These are phyloP conservation scores for Julus scandinavius DNA, from an alignment of 2,888 invertebrate genomes.

Conservation along the genomic window DNA sequence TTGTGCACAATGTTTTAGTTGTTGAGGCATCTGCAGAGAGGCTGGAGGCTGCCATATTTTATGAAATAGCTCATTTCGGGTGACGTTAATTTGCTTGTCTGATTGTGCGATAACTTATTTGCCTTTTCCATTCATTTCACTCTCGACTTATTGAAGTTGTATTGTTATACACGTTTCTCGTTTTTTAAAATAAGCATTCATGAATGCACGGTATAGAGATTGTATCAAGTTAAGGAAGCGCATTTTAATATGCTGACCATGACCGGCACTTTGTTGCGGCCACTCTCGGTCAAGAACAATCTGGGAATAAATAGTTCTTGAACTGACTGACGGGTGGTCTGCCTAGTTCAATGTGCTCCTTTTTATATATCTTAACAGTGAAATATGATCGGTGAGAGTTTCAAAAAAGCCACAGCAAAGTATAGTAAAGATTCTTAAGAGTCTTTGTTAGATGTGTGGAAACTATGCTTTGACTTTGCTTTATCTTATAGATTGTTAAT, in stretches of 20 bases:
- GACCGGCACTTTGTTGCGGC: constrained; percentile 36
- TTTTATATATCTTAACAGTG: background rate
- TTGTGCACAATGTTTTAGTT: background rate
- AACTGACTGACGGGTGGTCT: constrained; percentile 33
- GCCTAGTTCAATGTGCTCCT: constrained; percentile 11
- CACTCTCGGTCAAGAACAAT: constrained; percentile 33
- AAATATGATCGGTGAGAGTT: background rate
- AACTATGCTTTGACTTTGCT: background rate
- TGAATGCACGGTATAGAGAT: background rate
- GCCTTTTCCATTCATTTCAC: background rate
- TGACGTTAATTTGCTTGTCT: constrained; percentile 34
- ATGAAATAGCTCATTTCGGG: background rate
- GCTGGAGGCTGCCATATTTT: background rate
- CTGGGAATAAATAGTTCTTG: constrained; percentile 21
- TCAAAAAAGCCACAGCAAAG: background rate
- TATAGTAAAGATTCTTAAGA: background rate
- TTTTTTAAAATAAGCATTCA: background rate
- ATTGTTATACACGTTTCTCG: background rate
- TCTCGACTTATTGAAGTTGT: constrained; percentile 14
- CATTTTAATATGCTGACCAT: constrained; percentile 8
- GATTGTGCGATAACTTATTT: constrained; percentile 4
- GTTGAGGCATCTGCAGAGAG: background rate
- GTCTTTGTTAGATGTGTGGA: background rate
- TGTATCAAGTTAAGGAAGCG: background rate
- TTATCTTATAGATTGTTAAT: background rate